These are phyloP conservation scores for Tupiocoris notatus DNA, from an alignment of 2,888 invertebrate genomes.

Conservation along the genomic window DNA sequence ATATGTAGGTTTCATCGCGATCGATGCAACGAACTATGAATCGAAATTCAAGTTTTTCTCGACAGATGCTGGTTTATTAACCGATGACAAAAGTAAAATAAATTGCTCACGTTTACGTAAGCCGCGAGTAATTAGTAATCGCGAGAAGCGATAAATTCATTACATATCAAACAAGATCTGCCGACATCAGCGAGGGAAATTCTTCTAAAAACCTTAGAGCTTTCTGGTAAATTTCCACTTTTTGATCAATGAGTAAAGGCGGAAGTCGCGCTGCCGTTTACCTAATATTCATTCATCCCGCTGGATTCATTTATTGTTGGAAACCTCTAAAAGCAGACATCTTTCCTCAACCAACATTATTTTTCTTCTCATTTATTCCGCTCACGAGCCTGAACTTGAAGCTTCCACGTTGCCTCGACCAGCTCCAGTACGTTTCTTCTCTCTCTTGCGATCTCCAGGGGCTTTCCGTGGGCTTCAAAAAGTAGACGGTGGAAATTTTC, in stretches of 20 bases:
- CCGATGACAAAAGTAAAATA: too few relatives aligned
- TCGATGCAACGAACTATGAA: too few relatives aligned
- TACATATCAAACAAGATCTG: too few relatives aligned
- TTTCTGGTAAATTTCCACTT: not conserved
- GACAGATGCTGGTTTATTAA: too few relatives aligned
- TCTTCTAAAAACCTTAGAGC: too few relatives aligned
- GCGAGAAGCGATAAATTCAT: too few relatives aligned
- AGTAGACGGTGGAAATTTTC: not conserved
- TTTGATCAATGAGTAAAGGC: not conserved
- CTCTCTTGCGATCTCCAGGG: not conserved
- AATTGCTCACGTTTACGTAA: too few relatives aligned
- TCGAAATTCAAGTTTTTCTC: too few relatives aligned
- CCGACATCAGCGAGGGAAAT: too few relatives aligned
- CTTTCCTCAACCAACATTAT: not conserved
- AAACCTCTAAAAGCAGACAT: not conserved
- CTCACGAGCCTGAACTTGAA: not conserved
- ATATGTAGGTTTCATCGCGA: too few relatives aligned
- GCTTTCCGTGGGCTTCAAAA: not conserved
- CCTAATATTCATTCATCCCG: not conserved
- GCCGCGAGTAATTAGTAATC: too few relatives aligned
- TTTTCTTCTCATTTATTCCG: not conserved
- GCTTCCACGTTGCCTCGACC: not conserved
- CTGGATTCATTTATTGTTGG: not conserved
- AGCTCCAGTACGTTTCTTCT: not conserved
- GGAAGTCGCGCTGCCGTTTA: not conserved